Evolutionary conservation across 92 coral and sea anemone species (phyloP).

Genomic region (Epizoanthus fatuus): DNA sequence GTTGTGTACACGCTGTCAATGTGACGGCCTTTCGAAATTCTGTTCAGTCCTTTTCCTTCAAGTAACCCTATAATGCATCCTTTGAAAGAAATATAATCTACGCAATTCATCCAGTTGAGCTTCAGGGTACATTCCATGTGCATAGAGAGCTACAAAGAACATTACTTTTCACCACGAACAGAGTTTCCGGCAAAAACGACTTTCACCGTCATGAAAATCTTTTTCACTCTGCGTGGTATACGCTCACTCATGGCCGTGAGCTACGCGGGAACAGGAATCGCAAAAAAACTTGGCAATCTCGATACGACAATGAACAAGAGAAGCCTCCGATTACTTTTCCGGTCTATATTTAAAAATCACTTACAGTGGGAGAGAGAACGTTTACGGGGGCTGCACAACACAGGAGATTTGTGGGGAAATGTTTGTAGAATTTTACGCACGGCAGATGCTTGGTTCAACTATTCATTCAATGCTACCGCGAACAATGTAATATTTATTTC

Average conservation of each 20-base stretch:
- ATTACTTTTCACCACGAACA: too few relatives aligned
- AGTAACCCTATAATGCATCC: background rate
- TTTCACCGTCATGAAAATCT: too few relatives aligned
- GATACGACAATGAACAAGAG: background rate
- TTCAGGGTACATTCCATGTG: background rate
- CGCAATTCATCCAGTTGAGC: background rate
- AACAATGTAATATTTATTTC: background rate
- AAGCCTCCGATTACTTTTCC: constrained; percentile 23
- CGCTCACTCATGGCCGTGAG: background rate
- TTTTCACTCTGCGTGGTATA: too few relatives aligned
- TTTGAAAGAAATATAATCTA: background rate
- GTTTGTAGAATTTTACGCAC: constrained; percentile 4
- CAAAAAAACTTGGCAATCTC: background rate
- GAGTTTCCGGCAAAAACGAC: too few relatives aligned
- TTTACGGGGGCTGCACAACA: constrained; percentile 16
- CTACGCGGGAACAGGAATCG: background rate
- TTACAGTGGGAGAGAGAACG: constrained; percentile 3
- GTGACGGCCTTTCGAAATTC: background rate
- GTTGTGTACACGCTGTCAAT: background rate
- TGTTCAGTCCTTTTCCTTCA: background rate
- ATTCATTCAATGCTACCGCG: background rate
- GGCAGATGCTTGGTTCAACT: constrained; percentile 1
- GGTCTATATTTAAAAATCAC: constrained; percentile 32
- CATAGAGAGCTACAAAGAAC: background rate
- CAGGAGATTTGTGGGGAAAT: constrained; percentile 38